phyloP scores from a whole-genome alignment of 2,797 vertebrate genomes.

The Yasuhikotakia modesta region DNA sequence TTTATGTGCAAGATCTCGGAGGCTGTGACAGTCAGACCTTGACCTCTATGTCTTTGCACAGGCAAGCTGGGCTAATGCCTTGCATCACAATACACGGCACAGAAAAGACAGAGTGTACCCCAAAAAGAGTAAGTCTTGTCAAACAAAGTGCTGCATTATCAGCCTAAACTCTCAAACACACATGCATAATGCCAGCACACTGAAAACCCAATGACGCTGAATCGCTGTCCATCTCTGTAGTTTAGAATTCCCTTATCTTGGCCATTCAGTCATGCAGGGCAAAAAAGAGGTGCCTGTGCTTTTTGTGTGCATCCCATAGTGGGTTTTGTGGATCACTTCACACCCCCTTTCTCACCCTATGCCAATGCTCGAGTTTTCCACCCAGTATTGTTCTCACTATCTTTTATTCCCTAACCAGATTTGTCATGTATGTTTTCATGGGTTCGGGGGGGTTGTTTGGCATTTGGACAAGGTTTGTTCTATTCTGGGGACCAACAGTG shows the following conservation, averaged over 20 bases:
- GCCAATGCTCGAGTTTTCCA: constrained; percentile 53
- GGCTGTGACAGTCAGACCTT: constrained; percentile 46
- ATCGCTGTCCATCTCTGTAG: constrained; percentile 70
- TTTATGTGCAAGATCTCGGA: constrained; percentile 55
- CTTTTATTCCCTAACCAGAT: constrained; percentile 82
- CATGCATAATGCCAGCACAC: constrained; percentile 75
- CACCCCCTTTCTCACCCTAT: constrained; percentile 66
- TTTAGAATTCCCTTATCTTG: constrained; percentile 83
- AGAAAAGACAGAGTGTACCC: constrained; percentile 67
- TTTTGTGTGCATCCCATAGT: constrained; percentile 75
- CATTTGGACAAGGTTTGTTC: constrained; percentile 50
- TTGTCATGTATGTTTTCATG: constrained; percentile 64
- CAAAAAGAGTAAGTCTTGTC: constrained; percentile 79
- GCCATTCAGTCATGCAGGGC: constrained; percentile 74
- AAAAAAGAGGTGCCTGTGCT: constrained; percentile 77
- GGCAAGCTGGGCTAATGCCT: constrained; percentile 71
- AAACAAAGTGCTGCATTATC: constrained; percentile 81
- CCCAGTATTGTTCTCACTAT: constrained; percentile 71
- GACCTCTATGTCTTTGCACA: constrained; percentile 77
- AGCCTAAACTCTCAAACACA: constrained; percentile 75
- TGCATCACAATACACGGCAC: constrained; percentile 67
- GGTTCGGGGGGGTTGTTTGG: constrained; percentile 56
- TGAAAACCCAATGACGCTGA: constrained; percentile 71
- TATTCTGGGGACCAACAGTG: constrained; percentile 59
- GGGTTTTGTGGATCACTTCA: constrained; percentile 80